phyloP scores from a whole-genome alignment of 2,888 invertebrate genomes.

The Cheilosia urbana region DNA sequence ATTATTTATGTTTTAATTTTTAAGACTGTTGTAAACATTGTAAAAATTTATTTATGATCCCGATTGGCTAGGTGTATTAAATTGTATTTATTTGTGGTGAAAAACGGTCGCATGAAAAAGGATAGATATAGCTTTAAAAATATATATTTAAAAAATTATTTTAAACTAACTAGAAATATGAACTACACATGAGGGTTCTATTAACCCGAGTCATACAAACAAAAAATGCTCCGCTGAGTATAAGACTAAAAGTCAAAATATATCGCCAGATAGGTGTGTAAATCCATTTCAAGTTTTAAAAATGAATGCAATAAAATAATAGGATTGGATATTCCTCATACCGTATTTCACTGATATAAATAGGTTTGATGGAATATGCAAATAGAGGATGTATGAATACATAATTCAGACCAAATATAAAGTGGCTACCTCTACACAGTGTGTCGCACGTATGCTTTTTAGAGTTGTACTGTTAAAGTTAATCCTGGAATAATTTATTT shows the following conservation, averaged over 20 bases:
- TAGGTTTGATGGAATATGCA: slow-evolving; percentile 52
- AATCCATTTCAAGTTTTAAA: slow-evolving; percentile 48
- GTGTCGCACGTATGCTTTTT: too few species aligned
- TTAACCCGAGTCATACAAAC: neutral
- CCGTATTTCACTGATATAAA: slow-evolving; percentile 28
- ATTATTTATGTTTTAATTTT: slow-evolving; percentile 37
- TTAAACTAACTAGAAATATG: neutral
- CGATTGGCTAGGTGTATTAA: neutral
- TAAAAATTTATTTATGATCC: slow-evolving; percentile 15
- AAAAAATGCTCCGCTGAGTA: slow-evolving; percentile 20
- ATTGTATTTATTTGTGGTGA: neutral
- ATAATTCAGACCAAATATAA: slow-evolving; percentile 43
- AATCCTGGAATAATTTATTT: too few species aligned
- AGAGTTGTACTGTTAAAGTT: too few species aligned
- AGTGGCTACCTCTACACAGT: neutral
- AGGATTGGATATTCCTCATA: slow-evolving; percentile 13
- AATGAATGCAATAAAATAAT: slow-evolving; percentile 44
- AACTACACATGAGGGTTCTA: neutral
- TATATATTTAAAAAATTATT: neutral
- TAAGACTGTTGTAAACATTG: slow-evolving; percentile 26
- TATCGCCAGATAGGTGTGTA: slow-evolving; percentile 16
- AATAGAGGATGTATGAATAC: slow-evolving; percentile 19
- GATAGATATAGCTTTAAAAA: too few species aligned
- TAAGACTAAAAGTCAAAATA: slow-evolving; percentile 36
- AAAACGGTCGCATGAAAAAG: too few species aligned